These are phyloP conservation scores for Pseudochirops corinnae DNA, from an alignment of 2,797 vertebrate genomes.

Conservation along the genomic window DNA sequence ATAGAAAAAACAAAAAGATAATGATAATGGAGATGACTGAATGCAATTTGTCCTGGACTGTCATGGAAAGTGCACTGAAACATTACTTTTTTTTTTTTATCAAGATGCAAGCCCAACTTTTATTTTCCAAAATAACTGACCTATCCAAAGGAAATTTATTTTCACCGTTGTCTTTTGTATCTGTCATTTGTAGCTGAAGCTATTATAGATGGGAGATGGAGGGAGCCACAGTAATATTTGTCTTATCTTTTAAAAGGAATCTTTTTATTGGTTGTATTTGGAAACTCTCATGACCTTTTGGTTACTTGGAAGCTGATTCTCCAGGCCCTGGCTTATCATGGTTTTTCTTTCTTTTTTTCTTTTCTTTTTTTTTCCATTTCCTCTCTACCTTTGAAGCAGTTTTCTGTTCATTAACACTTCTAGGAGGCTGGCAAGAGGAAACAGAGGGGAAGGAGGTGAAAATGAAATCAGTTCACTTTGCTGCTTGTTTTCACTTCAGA, in stretches of 20 bases:
- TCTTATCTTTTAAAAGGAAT: background rate
- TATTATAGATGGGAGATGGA: background rate
- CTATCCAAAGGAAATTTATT: background rate
- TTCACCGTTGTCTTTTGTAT: background rate
- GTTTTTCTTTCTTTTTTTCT: background rate
- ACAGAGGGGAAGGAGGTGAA: slow-evolving; percentile 12
- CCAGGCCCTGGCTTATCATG: background rate
- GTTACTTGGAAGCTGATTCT: slow-evolving; percentile 30
- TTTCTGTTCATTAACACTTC: background rate
- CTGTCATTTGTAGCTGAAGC: background rate
- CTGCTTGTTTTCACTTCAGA: slow-evolving; percentile 21
- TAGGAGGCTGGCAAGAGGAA: background rate
- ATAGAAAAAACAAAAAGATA: background rate
- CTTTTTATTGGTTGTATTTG: background rate
- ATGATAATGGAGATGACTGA: background rate
- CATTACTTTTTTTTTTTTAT: background rate
- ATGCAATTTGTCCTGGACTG: background rate
- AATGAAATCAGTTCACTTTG: background rate
- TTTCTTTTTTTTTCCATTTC: background rate
- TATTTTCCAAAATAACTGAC: background rate
- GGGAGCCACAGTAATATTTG: background rate
- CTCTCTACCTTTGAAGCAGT: slow-evolving; percentile 23
- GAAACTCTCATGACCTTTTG: background rate
- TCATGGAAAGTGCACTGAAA: background rate
- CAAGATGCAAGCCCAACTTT: background rate